Evolutionary conservation across 2,888 invertebrate species (phyloP).

Genomic region (Lagria hirta): DNA sequence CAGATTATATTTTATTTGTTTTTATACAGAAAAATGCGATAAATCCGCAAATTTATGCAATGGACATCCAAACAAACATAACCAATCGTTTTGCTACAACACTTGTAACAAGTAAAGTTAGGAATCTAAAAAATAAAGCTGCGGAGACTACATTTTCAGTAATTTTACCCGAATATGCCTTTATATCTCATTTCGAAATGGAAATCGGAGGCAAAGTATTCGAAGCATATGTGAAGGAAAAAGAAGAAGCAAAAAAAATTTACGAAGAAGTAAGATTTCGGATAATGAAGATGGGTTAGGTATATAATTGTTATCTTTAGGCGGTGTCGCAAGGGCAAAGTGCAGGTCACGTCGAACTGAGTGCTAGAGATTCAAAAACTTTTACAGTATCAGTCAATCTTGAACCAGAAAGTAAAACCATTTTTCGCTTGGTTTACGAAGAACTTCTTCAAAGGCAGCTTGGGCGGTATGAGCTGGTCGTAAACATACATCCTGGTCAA

Average conservation of each 20-base stretch:
- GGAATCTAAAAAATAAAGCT: constrained; percentile 60
- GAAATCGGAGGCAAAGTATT: constrained; percentile 61
- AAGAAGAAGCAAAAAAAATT: constrained; percentile 60
- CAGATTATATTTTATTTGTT: too few relatives aligned
- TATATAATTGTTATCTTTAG: too few relatives aligned
- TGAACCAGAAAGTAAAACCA: constrained; percentile 62
- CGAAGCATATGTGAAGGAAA: constrained; percentile 63
- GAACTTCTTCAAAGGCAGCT: constrained; percentile 66
- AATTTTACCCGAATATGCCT: constrained; percentile 66
- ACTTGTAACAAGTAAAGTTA: constrained; percentile 61
- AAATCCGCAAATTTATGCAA: constrained; percentile 56
- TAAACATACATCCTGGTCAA: constrained; percentile 70
- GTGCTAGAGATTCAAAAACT: constrained; percentile 69
- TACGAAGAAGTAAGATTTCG: constrained; percentile 39
- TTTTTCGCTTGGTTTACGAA: constrained; percentile 73
- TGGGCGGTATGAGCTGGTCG: constrained; percentile 67
- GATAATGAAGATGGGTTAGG: too few relatives aligned
- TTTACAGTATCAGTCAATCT: constrained; percentile 70
- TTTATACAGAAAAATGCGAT: too few relatives aligned
- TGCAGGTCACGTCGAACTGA: constrained; percentile 65
- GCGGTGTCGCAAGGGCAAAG: constrained; percentile 60
- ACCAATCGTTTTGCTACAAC: constrained; percentile 65
- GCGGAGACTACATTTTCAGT: constrained; percentile 65
- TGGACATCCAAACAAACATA: constrained; percentile 62
- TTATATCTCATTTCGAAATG: constrained; percentile 67